Conservation (phyloP, 2,888 invertebrate species). For the Zygaena filipendulae region DNA sequence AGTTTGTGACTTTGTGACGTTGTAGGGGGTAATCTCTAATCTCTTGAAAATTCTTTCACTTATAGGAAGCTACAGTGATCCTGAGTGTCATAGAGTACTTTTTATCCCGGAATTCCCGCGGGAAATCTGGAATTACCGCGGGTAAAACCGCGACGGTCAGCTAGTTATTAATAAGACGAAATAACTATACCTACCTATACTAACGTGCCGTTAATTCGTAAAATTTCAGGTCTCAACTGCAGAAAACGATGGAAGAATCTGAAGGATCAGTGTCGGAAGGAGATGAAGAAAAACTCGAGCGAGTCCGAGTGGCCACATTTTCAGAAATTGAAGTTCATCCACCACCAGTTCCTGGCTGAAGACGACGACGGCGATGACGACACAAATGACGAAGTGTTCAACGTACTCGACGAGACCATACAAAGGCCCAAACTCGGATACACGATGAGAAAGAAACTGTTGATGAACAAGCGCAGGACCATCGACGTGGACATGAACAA, state of each 20-base stretch:
- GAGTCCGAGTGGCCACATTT: slow-evolving; percentile 60
- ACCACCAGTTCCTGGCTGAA: slow-evolving; percentile 50
- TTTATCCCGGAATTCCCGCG: too few relatives aligned
- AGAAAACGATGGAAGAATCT: slow-evolving; percentile 62
- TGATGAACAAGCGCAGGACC: slow-evolving; percentile 51
- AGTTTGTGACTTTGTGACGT: too few relatives aligned
- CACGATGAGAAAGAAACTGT: slow-evolving; percentile 51
- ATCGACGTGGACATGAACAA: slow-evolving; percentile 56
- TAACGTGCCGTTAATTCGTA: too few relatives aligned
- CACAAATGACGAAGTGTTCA: slow-evolving; percentile 45
- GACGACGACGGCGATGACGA: slow-evolving; percentile 52
- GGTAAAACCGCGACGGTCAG: too few relatives aligned
- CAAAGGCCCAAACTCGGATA: slow-evolving; percentile 54
- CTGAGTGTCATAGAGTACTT: too few relatives aligned
- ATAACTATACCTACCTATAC: too few relatives aligned
- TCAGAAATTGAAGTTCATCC: slow-evolving; percentile 48
- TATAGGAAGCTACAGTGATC: too few relatives aligned
- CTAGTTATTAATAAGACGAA: too few relatives aligned
- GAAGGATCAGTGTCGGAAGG: slow-evolving; percentile 60
- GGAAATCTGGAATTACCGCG: too few relatives aligned
- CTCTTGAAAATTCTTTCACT: too few relatives aligned
- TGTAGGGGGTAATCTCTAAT: too few relatives aligned
- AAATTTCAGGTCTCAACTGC: slow-evolving; percentile 51
- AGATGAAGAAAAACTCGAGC: slow-evolving; percentile 50
- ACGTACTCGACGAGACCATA: slow-evolving; percentile 46